Percentiles rank a stretch among this genome's conserved stretches.
These are phyloP conservation scores for Myotis yumanensis DNA, from an alignment of 2,113 vertebrate genomes.

Conservation along the genomic window DNA sequence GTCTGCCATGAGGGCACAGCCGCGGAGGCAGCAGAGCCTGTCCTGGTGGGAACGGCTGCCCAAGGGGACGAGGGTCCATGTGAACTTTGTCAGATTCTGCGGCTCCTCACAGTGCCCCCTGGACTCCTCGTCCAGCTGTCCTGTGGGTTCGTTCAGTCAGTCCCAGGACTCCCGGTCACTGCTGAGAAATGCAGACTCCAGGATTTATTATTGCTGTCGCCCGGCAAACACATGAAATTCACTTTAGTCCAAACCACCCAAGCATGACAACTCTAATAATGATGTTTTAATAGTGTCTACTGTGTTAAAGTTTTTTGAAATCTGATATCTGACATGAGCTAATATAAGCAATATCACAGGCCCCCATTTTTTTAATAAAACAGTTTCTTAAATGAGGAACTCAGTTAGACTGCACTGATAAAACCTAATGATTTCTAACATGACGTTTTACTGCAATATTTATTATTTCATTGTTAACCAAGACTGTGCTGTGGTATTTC, in stretches of 20 bases:
- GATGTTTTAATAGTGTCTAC: slow-evolving; percentile 87
- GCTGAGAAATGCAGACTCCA: slow-evolving; percentile 71
- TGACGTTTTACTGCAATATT: slow-evolving; percentile 82
- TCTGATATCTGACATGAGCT: slow-evolving; percentile 85
- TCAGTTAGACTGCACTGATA: slow-evolving; percentile 85
- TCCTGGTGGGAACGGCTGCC: neutral
- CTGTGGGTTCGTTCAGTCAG: slow-evolving; percentile 56
- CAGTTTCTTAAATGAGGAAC: slow-evolving; percentile 84
- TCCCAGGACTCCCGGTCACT: slow-evolving; percentile 56
- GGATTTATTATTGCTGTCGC: slow-evolving; percentile 83
- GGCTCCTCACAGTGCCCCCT: neutral
- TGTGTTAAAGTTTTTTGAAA: slow-evolving; percentile 85
- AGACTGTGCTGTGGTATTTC: slow-evolving; percentile 82
- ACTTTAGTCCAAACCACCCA: slow-evolving; percentile 82
- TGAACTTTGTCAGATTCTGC: neutral
- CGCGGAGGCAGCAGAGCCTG: neutral
- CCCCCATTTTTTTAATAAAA: slow-evolving; percentile 84
- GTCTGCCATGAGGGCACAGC: neutral
- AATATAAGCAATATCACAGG: slow-evolving; percentile 84
- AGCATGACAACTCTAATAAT: slow-evolving; percentile 87
- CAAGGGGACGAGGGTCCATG: neutral
- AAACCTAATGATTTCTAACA: slow-evolving; percentile 86
- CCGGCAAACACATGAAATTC: slow-evolving; percentile 81
- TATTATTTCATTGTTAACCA: slow-evolving; percentile 84
- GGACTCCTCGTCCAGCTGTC: neutral